phyloP scores from a whole-genome alignment of 2,888 invertebrate species.

The Cecidostiba fungosa region DNA sequence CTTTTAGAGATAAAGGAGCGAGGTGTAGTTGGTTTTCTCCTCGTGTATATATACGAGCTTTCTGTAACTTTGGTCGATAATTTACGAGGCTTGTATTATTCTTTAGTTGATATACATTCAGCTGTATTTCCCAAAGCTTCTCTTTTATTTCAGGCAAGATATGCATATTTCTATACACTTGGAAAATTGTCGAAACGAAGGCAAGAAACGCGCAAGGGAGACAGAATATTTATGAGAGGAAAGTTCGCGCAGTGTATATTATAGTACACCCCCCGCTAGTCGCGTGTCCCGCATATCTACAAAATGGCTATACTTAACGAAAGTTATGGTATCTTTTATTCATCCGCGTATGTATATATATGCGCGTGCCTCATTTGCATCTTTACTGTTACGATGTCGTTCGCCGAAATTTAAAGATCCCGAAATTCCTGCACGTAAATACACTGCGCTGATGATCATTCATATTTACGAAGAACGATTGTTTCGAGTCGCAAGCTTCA shows the following conservation, averaged over 20 bases:
- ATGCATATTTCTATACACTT: too few species aligned
- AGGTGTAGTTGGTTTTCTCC: neutral
- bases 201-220: neutral
- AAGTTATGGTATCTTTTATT: constrained; percentile 41
- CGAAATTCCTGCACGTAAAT: neutral
- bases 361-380: constrained; percentile 34
- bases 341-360: constrained; percentile 26
- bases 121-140: too few species aligned
- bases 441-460: neutral
- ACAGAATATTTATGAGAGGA: constrained; percentile 17
- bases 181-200: constrained; percentile 23
- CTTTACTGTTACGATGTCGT: constrained; percentile 14
- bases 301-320: constrained; percentile 30
- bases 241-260: constrained; percentile 6
- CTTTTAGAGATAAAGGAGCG: neutral
- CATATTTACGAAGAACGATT: neutral
- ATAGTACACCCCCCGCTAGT: constrained; percentile 45
- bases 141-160: too few species aligned
- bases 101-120: too few species aligned
- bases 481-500: neutral
- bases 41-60: too few species aligned
- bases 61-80: neutral
- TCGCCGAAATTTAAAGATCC: constrained; percentile 37
- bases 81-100: neutral
- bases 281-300: constrained; percentile 13